Percentiles rank a stretch among this genome's conserved stretches.
Evolutionary conservation across 1,140 invertebrate species (phyloP).

Genomic region (Akabosia matsudoensis): DNA sequence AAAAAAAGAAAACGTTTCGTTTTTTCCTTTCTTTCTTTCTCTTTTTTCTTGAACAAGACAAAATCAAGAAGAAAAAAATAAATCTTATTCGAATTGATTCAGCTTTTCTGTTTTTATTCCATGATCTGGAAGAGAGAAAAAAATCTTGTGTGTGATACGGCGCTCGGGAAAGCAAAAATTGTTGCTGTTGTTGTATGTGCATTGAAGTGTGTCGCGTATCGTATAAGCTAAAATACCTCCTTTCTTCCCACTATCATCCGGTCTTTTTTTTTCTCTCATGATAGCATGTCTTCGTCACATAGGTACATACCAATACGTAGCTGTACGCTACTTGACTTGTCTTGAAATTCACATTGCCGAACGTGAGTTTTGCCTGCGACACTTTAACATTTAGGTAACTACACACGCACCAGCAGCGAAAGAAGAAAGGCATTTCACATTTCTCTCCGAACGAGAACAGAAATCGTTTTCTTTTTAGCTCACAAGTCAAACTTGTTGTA

Average conservation of each 20-base stretch:
- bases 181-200: background rate
- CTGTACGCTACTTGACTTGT: too few relatives aligned
- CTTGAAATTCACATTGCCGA: background rate
- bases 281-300: background rate
- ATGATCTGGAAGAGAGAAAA: too few relatives aligned
- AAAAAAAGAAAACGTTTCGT: too few relatives aligned
- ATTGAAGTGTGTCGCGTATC: background rate
- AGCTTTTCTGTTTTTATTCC: background rate
- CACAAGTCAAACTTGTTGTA: background rate
- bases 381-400: slow-evolving; percentile 7
- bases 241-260: background rate
- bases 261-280: background rate
- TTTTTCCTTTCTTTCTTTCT: too few relatives aligned
- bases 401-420: background rate
- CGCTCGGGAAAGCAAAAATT: background rate
- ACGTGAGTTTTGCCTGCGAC: background rate
- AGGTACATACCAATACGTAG: background rate
- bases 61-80: slow-evolving; percentile 15
- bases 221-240: background rate
- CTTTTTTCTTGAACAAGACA: background rate
- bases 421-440: background rate
- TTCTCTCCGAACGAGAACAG: too few relatives aligned
- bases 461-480: background rate
- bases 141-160: too few relatives aligned
- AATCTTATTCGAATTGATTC: slow-evolving; percentile 14